A percentile compares a stretch with the other conserved stretches of the same genome.
Conservation (phyloP, 2,797 vertebrate genomes). For the Melanotaenia pygmaea region DNA sequence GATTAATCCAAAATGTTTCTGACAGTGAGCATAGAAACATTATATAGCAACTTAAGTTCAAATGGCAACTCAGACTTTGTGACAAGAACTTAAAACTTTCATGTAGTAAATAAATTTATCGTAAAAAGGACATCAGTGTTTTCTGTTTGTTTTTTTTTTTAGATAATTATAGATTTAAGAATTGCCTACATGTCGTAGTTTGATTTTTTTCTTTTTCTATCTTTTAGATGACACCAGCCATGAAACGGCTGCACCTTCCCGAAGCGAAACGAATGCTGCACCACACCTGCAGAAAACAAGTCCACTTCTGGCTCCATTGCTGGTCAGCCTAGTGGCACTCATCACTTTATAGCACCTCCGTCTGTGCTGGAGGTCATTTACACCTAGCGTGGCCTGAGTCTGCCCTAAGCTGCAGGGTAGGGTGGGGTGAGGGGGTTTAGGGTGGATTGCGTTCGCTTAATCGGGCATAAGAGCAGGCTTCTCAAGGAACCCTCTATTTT, state of each 20-base stretch:
- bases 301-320: slow-evolving; percentile 87
- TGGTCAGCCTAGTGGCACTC: slow-evolving; percentile 90
- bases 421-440: slow-evolving; percentile 60
- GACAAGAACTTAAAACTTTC: slow-evolving; percentile 11
- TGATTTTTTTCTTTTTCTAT: slow-evolving; percentile 17
- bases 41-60: slow-evolving; percentile 66
- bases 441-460: slow-evolving; percentile 64
- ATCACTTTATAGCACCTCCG: slow-evolving; percentile 96
- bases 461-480: slow-evolving; percentile 79
- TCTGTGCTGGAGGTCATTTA: slow-evolving; percentile 84
- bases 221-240: slow-evolving; percentile 95
- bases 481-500: slow-evolving; percentile 85
- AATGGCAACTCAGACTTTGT: slow-evolving; percentile 67
- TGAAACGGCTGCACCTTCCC: slow-evolving; percentile 97
- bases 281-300: slow-evolving; percentile 87
- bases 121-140: background rate
- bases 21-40: slow-evolving; percentile 38
- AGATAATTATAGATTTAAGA: background rate
- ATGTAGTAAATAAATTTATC: slow-evolving; percentile 2
- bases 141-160: background rate
- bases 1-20: slow-evolving; percentile 44
- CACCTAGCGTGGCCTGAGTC: slow-evolving; percentile 91
- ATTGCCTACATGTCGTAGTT: background rate
- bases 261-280: slow-evolving; percentile 89
- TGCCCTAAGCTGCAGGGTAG: slow-evolving; percentile 78